These are phyloP conservation scores for Sebastes oblongus DNA, from an alignment of 2,797 vertebrate species.

Conservation along the genomic window DNA sequence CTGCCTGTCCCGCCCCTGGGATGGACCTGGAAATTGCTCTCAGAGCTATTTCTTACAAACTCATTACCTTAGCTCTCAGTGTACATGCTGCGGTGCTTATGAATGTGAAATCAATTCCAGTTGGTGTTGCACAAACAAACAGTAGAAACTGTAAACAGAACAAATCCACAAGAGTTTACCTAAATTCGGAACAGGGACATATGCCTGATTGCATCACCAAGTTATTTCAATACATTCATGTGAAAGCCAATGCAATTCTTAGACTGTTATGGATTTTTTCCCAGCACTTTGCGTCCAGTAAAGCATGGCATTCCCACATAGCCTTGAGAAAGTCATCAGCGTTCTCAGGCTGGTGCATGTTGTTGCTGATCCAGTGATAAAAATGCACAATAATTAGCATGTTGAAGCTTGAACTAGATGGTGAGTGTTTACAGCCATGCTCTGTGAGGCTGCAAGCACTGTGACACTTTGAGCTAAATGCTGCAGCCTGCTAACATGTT, in stretches of 20 bases:
- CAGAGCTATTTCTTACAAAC: slow-evolving; percentile 49
- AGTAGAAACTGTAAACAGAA: slow-evolving; percentile 18
- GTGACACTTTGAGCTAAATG: background rate
- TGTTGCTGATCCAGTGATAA: slow-evolving; percentile 42
- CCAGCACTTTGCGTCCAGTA: slow-evolving; percentile 44
- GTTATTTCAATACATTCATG: background rate
- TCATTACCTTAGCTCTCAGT: slow-evolving; percentile 43
- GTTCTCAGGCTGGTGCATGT: slow-evolving; percentile 25
- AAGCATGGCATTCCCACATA: slow-evolving; percentile 47
- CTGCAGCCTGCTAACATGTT: background rate
- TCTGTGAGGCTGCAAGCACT: background rate
- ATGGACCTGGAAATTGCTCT: slow-evolving; percentile 56
- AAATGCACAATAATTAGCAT: slow-evolving; percentile 24
- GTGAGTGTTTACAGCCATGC: background rate
- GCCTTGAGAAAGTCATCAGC: background rate
- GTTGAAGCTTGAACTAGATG: background rate
- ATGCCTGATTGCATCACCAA: background rate
- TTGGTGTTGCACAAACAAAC: slow-evolving; percentile 23
- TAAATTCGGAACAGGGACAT: slow-evolving; percentile 11
- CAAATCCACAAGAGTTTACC: slow-evolving; percentile 12
- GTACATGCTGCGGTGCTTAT: slow-evolving; percentile 23
- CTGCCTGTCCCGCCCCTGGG: slow-evolving; percentile 43
- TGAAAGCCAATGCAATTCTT: slow-evolving; percentile 10
- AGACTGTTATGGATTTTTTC: slow-evolving; percentile 14
- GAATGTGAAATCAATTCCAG: slow-evolving; percentile 45